Conservation (phyloP, 2,888 invertebrate genomes). For the Leptinotarsa rubiginosa region DNA sequence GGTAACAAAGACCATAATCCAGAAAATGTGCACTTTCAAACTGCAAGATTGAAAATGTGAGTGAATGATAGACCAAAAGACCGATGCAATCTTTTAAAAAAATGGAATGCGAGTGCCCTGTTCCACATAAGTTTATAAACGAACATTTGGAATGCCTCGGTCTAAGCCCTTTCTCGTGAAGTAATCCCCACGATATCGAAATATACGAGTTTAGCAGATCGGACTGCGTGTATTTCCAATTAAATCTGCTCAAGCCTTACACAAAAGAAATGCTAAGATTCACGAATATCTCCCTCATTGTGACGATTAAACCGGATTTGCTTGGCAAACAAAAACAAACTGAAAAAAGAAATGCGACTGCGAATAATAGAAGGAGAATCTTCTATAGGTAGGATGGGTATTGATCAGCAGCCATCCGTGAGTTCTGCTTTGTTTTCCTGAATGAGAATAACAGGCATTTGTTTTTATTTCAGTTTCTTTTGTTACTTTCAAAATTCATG, state of each 20-base stretch:
- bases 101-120: neutral
- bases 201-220: neutral
- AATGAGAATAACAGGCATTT: constrained; percentile 32
- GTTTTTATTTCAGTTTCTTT: constrained; percentile 26
- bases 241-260: constrained; percentile 12
- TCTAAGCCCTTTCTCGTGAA: neutral
- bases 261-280: constrained; percentile 16
- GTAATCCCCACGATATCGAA: neutral
- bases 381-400: constrained; percentile 4
- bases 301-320: constrained; percentile 13
- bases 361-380: constrained; percentile 27
- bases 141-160: neutral
- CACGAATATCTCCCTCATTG: constrained; percentile 11
- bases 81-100: neutral
- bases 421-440: constrained; percentile 24
- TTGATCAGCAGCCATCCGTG: constrained; percentile 21
- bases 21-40: too few species aligned
- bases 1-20: too few species aligned
- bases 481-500: constrained; percentile 5
- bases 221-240: constrained; percentile 8
- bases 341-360: constrained; percentile 29
- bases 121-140: neutral
- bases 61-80: too few species aligned
- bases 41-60: too few species aligned
- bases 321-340: constrained; percentile 14